phyloP scores from a whole-genome alignment of 2,888 invertebrate genomes.

The Pammene aurita region DNA sequence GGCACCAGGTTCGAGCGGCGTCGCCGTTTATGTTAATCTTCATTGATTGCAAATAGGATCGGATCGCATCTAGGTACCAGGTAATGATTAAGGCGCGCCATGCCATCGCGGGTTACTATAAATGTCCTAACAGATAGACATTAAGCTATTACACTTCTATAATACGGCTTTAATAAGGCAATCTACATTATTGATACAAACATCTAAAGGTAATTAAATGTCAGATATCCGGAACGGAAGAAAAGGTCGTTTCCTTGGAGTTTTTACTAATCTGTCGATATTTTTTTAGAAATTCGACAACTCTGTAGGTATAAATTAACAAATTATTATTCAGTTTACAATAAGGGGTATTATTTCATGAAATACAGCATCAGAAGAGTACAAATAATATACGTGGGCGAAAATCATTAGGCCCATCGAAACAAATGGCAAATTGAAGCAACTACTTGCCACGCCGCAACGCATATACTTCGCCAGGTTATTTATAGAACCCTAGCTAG shows the following conservation, averaged over 20 bases:
- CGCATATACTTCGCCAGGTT: slow-evolving; percentile 23
- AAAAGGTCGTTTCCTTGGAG: background rate
- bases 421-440: slow-evolving; percentile 37
- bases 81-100: slow-evolving; percentile 58
- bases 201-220: background rate
- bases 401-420: slow-evolving; percentile 31
- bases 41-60: slow-evolving; percentile 78
- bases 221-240: background rate
- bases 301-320: too few relatives aligned
- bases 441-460: slow-evolving; percentile 21
- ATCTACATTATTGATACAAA: slow-evolving; percentile 3
- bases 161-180: slow-evolving; percentile 19
- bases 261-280: background rate
- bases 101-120: slow-evolving; percentile 44
- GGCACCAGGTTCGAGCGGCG: slow-evolving; percentile 53
- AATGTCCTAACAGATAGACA: slow-evolving; percentile 49
- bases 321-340: too few relatives aligned
- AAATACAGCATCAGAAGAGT: background rate
- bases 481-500: slow-evolving; percentile 37
- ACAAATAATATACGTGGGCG: slow-evolving; percentile 25
- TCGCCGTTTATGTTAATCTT: slow-evolving; percentile 73
- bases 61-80: slow-evolving; percentile 61
- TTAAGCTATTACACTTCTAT: slow-evolving; percentile 28
- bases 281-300: background rate
- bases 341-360: background rate